Evolutionary conservation across 2,113 vertebrate genomes (phyloP), one percentile per base, ranked within the genome.

Genomic region (Oreochromis tanganicae): DNA sequence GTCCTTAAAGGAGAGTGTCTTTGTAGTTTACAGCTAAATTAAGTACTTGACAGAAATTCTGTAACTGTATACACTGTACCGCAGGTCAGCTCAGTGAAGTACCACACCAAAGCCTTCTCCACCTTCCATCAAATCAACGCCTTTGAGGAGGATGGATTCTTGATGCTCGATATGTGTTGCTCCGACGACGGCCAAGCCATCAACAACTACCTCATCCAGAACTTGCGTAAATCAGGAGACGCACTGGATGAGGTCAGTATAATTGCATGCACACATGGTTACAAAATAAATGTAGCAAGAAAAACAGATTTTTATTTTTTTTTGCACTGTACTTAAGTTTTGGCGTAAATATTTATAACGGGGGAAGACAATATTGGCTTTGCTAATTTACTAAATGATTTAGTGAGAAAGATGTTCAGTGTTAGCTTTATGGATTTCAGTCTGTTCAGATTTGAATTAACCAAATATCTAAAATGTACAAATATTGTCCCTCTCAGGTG

Each of bases 91-190:
- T 91, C 96, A 1, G 96, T 96, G 29, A 96, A 91, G 52, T 98
- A 98, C 92, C 95, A 95, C 91, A 95, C 96, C 85, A 96, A 95
- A 79, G 95, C 98, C 66, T 93, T 98, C 78, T 85, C 95, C 46
- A 95, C 80, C 86, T 99, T 98, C 94, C 98, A 99, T 94, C 98
- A 99, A 89, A 99, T 99, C 95, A 99, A 98, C 63, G 97, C 98
- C 87, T 99, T 97, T 82, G 98, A 99, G 95, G 97, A 99, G 41
- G 81, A 93, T 5, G 97, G 95, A 80, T 98, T 97, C 80, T 89
- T 99, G 85, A 95, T 99, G 86, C 81, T 98, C 13, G 98, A 99
- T 85, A 84, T 98, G 88, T 99, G 98, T 94, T 97, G 97, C 93
- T 93, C 97, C 17, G 97, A 98, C 7, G 90, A 97, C 5, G 98